Evolutionary conservation across 1,140 invertebrate species (phyloP), one percentile per base, ranked within the genome.

Genomic region (Drosophila ambigua): DNA sequence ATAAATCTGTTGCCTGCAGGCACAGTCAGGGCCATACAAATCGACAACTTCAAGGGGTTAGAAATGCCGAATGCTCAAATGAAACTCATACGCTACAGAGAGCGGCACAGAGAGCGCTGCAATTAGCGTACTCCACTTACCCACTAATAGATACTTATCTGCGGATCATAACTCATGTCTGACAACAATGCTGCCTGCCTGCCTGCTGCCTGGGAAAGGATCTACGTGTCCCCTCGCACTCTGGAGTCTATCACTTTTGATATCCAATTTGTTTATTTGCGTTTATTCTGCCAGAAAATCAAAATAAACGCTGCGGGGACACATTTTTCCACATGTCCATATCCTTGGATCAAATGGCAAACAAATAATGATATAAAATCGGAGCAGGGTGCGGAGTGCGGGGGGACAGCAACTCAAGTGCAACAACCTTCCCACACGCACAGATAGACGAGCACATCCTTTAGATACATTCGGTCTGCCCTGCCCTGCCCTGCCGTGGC

Each of bases 231-330:
- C 28, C 5, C 13, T 39, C 41, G 16, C 58, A 28, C 48, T 26
- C 48, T 26, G 24, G 43, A 64, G 59, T 52, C 41, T 16, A 55
- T 54, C 57, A 65, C 55, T 78, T 61, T 82, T 85, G 62, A 85
- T 84, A 82, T 75, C 69, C 79, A 82, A 80, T 76, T 66, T 79
- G 58, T 83, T 84, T 87, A 87, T 87, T 65, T 87, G 68, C 82
- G 78, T 87, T 67, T 78, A 81, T 61, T 87, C 81, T 60, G 54
- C 71, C 68, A 72, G 20, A 72, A 61, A 72, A 53, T 84, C 73
- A 79, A 77, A 72, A 53, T 76, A 84, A 85, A 60, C 80, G 79
- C 66, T 77, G 73, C 78, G 61, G 76, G 82, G 82, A 87, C 78
- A 87, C 78, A 88, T 78, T 65, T 77, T 69, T 78, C 65, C 73